Base-by-base conservation (phyloP, 2,797 vertebrate species). In the Peromyscus aztecus region DNA sequence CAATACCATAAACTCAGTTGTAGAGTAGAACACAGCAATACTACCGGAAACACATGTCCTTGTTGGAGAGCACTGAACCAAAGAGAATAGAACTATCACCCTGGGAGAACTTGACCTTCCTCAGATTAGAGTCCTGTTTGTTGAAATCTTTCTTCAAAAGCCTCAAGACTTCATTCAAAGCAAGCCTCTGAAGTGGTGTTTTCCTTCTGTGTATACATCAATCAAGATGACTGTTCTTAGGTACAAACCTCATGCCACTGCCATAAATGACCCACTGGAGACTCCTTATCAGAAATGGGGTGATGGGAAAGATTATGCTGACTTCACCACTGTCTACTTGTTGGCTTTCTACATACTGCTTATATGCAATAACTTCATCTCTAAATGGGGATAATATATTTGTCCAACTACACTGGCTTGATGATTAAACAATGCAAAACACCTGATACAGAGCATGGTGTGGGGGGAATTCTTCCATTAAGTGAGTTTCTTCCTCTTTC, bases 121-220 rank as follows among this genome's bases (percentile, higher is more conserved):
- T 13, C 17, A 76, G 49, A n/a, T 82, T 69, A 78, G 0, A 89
- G 19, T 63, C n/a, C 83, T 82, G 0, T 88, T 93, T 92, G 34
- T 24, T 52, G 81, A 84, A 82, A 59, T 19, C 49, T 85, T 91
- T 85, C 80, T 89, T 95, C 65, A 88, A 81, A 84, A 84, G 16
- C 24, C 40, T 83, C 14, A 80, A 89, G 40, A 84, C 43, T 78
- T 37, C 61, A 13, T 90, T 94, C 65, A 23, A 61, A 73, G 71
- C 1, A 23, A 21, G 37, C 23, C 37, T 88, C 77, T 67, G 34
- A 89, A 84, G n/a, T 73, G 21, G 83, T 19, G 11, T 55, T 43
- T 57, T 71, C 59, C 81, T 14, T 31, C 10, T 43, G 13, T 21
- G 16, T 27, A 19, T n/a, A 24, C 1, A 29, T 57, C 55, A 90